phyloP scores from a whole-genome alignment of 1,140 invertebrate species.

The Lethocerus indicus region DNA sequence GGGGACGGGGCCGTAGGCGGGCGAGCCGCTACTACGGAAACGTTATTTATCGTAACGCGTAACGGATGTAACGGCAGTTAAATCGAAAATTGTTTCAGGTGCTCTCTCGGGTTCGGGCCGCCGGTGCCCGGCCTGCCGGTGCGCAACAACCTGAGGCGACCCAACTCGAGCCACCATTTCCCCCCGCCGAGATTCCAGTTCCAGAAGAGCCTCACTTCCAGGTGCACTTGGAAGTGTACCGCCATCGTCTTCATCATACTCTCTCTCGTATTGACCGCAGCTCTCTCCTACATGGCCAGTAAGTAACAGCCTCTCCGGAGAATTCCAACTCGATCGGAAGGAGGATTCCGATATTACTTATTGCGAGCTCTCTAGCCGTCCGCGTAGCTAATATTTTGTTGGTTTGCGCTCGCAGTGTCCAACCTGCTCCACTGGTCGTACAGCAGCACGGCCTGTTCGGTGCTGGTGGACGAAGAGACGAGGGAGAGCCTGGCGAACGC shows the following conservation, averaged over 20 bases:
- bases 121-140: conserved; percentile 53
- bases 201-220: conserved; percentile 67
- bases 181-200: conserved; percentile 63
- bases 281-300: conserved; percentile 79
- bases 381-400: no score
- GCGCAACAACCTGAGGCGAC: conserved; percentile 46
- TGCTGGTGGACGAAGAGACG: conserved; percentile 46
- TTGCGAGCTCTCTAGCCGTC: no score
- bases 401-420: conserved; percentile 41
- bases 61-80: no score
- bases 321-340: no score
- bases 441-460: conserved; percentile 58
- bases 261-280: conserved; percentile 58
- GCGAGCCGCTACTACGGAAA: no score
- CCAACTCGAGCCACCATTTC: conserved; percentile 38
- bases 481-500: conserved; percentile 30
- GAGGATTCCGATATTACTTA: no score
- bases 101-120: conserved; percentile 40
- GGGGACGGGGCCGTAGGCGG: no score
- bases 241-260: conserved; percentile 71
- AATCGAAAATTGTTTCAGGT: no score
- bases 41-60: no score
- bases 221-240: conserved; percentile 80
- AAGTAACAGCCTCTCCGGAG: conserved; percentile 22
- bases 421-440: conserved; percentile 67